phyloP scores from a whole-genome alignment of 2,888 invertebrate species.

The Polylopha cassiicola region DNA sequence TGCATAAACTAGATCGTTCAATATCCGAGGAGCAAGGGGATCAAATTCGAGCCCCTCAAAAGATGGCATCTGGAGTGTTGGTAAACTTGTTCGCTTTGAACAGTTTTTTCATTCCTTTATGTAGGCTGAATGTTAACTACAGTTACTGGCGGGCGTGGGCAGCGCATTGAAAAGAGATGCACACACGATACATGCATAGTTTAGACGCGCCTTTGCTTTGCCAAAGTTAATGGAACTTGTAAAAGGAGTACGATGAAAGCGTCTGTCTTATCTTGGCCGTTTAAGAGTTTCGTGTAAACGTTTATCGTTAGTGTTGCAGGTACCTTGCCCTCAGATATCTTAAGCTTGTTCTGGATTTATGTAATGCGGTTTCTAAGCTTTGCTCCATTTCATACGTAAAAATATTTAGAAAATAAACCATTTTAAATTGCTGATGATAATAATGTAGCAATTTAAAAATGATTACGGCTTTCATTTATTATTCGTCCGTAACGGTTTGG shows the following conservation, averaged over 20 bases:
- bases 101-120: conserved; percentile 51
- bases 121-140: conserved; percentile 41
- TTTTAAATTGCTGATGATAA: too few relatives aligned
- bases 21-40: conserved; percentile 41
- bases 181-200: conserved; percentile 71
- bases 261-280: conserved; percentile 52
- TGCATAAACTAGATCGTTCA: conserved; percentile 22
- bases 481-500: too few relatives aligned
- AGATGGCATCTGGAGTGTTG: conserved; percentile 50
- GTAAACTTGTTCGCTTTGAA: conserved; percentile 49
- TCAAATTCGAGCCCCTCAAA: conserved; percentile 54
- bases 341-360: neutral
- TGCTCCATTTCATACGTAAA: too few relatives aligned
- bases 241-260: conserved; percentile 51
- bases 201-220: conserved; percentile 58
- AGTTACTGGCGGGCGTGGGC: conserved; percentile 51
- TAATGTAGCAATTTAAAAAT: too few relatives aligned
- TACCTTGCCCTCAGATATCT: neutral
- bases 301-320: conserved; percentile 34
- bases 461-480: too few relatives aligned
- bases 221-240: conserved; percentile 67
- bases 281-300: conserved; percentile 45
- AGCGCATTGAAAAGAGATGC: conserved; percentile 66
- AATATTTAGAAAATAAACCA: too few relatives aligned
- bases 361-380: too few relatives aligned